Conservation (phyloP, 2,888 invertebrate species). For the Margaritifera margaritifera region DNA sequence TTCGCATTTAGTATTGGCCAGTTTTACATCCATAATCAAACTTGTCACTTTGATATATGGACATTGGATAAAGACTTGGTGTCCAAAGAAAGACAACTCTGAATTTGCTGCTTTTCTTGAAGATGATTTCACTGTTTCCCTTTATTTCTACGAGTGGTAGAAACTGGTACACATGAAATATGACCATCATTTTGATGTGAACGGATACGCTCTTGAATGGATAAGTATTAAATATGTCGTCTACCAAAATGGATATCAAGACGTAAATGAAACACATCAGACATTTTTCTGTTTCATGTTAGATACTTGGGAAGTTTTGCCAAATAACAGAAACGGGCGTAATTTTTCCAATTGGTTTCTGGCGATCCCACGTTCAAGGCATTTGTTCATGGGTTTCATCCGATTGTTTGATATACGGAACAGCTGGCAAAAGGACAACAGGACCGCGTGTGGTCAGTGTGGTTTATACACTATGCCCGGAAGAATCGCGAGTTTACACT, state of each 20-base stretch:
- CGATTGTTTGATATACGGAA: conserved; percentile 50
- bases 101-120: conserved; percentile 63
- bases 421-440: conserved; percentile 32
- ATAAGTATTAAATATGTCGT: conserved; percentile 45
- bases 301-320: conserved; percentile 60
- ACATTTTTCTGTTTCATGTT: conserved; percentile 51
- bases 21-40: conserved; percentile 27
- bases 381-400: conserved; percentile 48
- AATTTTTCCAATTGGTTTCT: conserved; percentile 48
- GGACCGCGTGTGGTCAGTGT: conserved; percentile 64
- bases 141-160: conserved; percentile 55
- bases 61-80: conserved; percentile 57
- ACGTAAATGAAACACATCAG: conserved; percentile 31
- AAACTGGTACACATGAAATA: conserved; percentile 55
- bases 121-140: conserved; percentile 60
- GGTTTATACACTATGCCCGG: conserved; percentile 59
- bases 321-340: conserved; percentile 42
- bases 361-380: conserved; percentile 42
- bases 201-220: conserved; percentile 53
- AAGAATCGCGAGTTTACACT: conserved; percentile 43
- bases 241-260: neutral
- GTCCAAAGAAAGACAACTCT: conserved; percentile 32
- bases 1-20: conserved; percentile 39
- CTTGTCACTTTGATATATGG: conserved; percentile 44
- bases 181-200: conserved; percentile 33